Percentiles rank a stretch among this genome's conserved stretches.
These are phyloP conservation scores for Periparus ater DNA, from an alignment of 2,797 vertebrate species.

Conservation along the genomic window DNA sequence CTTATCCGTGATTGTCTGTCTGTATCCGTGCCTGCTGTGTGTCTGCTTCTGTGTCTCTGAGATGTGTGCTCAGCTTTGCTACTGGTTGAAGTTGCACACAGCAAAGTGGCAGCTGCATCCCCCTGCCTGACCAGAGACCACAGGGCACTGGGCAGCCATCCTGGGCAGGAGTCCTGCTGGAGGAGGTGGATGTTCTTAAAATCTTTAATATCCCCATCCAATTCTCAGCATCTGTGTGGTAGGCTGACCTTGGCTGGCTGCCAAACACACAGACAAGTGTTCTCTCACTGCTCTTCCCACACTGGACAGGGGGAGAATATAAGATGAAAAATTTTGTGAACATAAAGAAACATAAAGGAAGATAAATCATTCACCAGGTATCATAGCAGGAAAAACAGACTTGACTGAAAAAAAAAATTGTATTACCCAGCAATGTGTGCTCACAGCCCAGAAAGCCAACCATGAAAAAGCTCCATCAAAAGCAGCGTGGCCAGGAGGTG, in stretches of 20 bases:
- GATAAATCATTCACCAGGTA: neutral
- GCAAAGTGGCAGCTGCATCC: neutral
- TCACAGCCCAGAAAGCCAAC: neutral
- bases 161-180: neutral
- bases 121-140: neutral
- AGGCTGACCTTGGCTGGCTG: neutral
- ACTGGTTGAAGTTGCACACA: neutral
- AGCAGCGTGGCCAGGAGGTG: rapidly evolving
- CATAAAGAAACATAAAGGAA: neutral
- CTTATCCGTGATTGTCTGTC: rapidly evolving
- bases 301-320: neutral
- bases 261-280: neutral
- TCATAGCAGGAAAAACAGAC: neutral
- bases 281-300: neutral
- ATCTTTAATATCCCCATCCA: neutral
- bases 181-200: neutral
- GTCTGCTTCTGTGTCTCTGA: neutral
- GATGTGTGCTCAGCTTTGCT: neutral
- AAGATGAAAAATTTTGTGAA: neutral
- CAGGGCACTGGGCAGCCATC: neutral
- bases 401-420: neutral
- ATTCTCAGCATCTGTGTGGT: neutral
- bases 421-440: rapidly evolving
- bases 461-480: neutral
- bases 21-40: rapidly evolving